Conservation (phyloP, 2,113 vertebrate species). For the Lampris incognitus region DNA sequence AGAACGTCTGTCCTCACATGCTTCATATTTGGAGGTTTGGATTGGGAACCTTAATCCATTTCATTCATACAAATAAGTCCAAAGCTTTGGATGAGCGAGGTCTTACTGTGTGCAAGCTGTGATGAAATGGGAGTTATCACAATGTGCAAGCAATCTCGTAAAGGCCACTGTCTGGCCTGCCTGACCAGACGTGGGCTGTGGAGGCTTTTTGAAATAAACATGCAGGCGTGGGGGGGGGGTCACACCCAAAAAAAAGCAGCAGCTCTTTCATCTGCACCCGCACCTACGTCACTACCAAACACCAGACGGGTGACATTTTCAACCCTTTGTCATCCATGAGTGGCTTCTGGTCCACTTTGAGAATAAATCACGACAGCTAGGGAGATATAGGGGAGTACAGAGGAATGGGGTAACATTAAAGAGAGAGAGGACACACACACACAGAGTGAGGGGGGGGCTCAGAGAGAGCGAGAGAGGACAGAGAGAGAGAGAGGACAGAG, state of each 20-base stretch:
- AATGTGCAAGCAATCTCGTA: constrained; percentile 21
- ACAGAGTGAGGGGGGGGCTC: constrained; percentile 2
- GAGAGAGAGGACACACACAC: constrained; percentile 15
- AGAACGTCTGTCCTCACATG: too few species aligned
- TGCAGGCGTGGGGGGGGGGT: constrained; percentile 45
- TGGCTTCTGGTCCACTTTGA: constrained; percentile 31
- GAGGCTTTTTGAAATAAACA: constrained; percentile 59
- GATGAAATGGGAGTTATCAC: background rate
- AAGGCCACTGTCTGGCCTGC: background rate
- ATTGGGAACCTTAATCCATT: background rate
- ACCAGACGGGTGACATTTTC: constrained; percentile 60
- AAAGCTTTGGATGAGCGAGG: too few species aligned
- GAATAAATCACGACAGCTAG: constrained; percentile 21
- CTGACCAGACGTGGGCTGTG: constrained; percentile 9
- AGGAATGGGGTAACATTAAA: constrained; percentile 38
- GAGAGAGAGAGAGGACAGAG: constrained; percentile 5
- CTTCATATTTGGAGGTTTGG: too few species aligned
- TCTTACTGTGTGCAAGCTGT: background rate
- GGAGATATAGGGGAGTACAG: constrained; percentile 26
- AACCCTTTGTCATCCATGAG: constrained; percentile 47
- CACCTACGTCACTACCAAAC: constrained; percentile 21
- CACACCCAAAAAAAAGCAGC: constrained; percentile 16
- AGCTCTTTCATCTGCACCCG: constrained; percentile 59
- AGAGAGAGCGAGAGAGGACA: background rate
- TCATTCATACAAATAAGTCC: background rate